Evolutionary conservation across 2,797 vertebrate genomes (phyloP).

Genomic region (Pelobates cultripes): DNA sequence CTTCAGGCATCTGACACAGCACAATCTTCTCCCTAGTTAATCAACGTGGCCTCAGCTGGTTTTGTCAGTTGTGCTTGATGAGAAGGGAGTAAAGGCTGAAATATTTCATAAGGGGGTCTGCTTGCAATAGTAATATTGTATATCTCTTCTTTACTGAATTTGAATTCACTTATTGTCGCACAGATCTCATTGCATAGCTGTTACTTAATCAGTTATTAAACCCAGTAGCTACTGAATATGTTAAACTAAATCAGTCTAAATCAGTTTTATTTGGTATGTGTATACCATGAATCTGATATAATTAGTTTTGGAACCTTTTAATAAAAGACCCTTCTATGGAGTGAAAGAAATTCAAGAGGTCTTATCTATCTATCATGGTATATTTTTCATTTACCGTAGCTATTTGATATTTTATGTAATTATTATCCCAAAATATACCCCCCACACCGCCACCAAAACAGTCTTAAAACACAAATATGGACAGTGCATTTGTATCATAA

Average conservation of each 20-base stretch:
- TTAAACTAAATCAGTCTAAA: too few relatives aligned
- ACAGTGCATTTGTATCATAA: too few relatives aligned
- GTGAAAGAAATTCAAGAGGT: too few relatives aligned
- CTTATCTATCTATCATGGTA: too few relatives aligned
- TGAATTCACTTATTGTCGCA: background rate
- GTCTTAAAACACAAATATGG: too few relatives aligned
- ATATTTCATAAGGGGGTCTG: conserved; percentile 24
- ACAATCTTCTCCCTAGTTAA: conserved; percentile 48
- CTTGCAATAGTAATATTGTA: conserved; percentile 16
- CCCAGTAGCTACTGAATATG: background rate
- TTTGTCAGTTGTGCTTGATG: conserved; percentile 45
- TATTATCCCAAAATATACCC: too few relatives aligned
- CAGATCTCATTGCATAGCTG: background rate
- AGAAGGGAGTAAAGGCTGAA: conserved; percentile 35
- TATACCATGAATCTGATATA: too few relatives aligned
- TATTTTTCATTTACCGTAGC: too few relatives aligned
- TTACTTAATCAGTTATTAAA: background rate
- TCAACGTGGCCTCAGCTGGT: conserved; percentile 47
- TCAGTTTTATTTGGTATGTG: too few relatives aligned
- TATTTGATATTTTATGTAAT: too few relatives aligned
- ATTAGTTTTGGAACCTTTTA: background rate
- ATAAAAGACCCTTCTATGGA: background rate
- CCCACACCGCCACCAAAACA: too few relatives aligned
- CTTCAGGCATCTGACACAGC: conserved; percentile 51
- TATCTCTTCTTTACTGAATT: background rate